Evolutionary conservation across 2,797 vertebrate species (phyloP).

Genomic region (Philypnodon macrostomus): DNA sequence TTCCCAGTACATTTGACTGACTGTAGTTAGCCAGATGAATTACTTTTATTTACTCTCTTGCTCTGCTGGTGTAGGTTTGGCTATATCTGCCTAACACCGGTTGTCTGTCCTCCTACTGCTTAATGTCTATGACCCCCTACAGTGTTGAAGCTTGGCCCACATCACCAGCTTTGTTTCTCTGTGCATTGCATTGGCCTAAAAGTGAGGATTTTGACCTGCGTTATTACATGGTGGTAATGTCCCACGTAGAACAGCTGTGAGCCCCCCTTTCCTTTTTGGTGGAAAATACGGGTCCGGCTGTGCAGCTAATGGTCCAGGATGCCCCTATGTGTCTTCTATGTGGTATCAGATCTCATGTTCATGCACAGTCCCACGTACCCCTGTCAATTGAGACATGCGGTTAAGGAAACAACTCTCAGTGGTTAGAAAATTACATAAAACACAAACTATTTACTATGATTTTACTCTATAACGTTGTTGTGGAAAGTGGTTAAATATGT

Average conservation of each 20-base stretch:
- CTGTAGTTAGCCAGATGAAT: conserved; percentile 54
- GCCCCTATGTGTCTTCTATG: conserved; percentile 8
- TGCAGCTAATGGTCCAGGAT: conserved; percentile 70
- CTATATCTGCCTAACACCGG: conserved; percentile 73
- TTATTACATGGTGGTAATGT: conserved; percentile 26
- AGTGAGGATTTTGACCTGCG: conserved; percentile 29
- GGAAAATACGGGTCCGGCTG: conserved; percentile 69
- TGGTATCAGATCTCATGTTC: conserved; percentile 41
- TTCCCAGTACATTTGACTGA: conserved; percentile 46
- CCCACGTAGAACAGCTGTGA: conserved; percentile 61
- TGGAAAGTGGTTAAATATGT: conserved; percentile 16
- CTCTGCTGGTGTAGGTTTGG: conserved; percentile 57
- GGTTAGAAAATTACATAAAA: conserved; percentile 27
- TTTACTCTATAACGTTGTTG: conserved; percentile 12
- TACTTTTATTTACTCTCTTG: conserved; percentile 66
- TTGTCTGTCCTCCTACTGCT: conserved; percentile 31
- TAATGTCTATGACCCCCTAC: conserved; percentile 27
- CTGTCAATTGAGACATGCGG: conserved; percentile 21
- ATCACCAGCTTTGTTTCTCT: conserved; percentile 26
- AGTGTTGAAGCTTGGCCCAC: conserved; percentile 15
- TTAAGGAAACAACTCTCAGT: conserved; percentile 7
- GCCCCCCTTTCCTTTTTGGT: conserved; percentile 58
- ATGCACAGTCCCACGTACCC: conserved; percentile 19
- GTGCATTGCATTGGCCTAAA: conserved; percentile 40
- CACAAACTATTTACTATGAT: conserved; percentile 6